These are phyloP conservation scores for Maniola jurtina DNA, from an alignment of 1,140 invertebrate species.

Conservation along the genomic window DNA sequence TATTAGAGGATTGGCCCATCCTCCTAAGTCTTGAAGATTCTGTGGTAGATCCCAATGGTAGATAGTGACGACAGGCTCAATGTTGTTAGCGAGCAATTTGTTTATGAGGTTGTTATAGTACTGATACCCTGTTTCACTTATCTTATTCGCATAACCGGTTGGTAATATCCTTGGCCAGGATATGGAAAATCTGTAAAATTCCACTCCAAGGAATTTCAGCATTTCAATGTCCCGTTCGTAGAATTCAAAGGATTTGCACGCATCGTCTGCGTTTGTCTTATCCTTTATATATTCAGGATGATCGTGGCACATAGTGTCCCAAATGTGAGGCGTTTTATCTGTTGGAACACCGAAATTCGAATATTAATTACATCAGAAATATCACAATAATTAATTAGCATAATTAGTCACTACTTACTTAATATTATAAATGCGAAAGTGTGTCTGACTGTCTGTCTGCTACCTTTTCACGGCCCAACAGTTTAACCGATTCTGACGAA, in stretches of 20 bases:
- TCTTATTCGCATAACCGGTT: constrained; percentile 68
- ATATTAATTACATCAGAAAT: not conserved
- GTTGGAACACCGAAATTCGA: constrained; percentile 21
- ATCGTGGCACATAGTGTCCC: constrained; percentile 41
- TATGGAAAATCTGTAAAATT: constrained; percentile 82
- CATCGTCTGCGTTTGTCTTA: constrained; percentile 78
- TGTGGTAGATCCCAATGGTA: constrained; percentile 70
- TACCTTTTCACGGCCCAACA: no score
- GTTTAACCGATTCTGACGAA: no score
- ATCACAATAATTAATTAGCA: no score
- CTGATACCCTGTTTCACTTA: constrained; percentile 77
- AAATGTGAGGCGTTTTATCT: constrained; percentile 59
- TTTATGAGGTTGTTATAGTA: constrained; percentile 82
- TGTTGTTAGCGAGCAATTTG: constrained; percentile 73
- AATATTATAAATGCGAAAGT: no score
- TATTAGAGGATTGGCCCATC: constrained; percentile 63
- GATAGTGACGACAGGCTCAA: constrained; percentile 78
- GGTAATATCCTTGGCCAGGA: constrained; percentile 82
- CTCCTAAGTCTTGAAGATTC: constrained; percentile 61
- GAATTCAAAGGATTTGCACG: constrained; percentile 81
- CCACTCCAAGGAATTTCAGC: constrained; percentile 73
- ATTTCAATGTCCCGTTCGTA: constrained; percentile 78
- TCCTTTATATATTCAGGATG: constrained; percentile 62
- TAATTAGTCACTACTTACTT: no score
- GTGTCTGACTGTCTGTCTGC: no score